Evolutionary conservation across 1,140 invertebrate genomes (phyloP), one percentile per base, ranked within the genome.

Genomic region (Argopecten irradians): DNA sequence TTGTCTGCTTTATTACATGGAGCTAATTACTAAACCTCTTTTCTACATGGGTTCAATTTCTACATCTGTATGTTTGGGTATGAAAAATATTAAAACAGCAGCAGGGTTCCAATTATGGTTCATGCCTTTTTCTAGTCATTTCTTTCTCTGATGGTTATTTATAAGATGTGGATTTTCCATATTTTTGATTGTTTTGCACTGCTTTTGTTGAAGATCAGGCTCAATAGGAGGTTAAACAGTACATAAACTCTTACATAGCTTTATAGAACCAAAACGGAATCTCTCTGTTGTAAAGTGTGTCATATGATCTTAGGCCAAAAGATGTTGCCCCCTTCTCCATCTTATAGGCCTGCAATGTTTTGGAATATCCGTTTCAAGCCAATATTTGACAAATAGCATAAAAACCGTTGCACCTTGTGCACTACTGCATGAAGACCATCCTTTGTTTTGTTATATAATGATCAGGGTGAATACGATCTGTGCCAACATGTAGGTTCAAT

Each of bases 21-120:
- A 71, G n/a, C 1, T 71, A 5, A 71, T 71, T n/a, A 16, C n/a
- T 71, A 28, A 71, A 22, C 55, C 16, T n/a, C 5, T 71, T 71
- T n/a, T 28, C n/a, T 71, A 71, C 55, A 71, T n/a, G n/a, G n/a
- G n/a, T 71, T 71, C 55, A 22, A 71, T 71, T 71, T 71, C 55
- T 71, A 71, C n/a, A n/a, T 28, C 2, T 71, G 14, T 71, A 28
- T 7, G n/a, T 19, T 28, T 71, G n/a, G 5, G 28, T 71, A 16
- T 71, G 28, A 71, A 28, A 28, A 71, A 28, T 28, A 71, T 71
- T 7, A 71, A 71, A 71, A n/a, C 22, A 71, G 28, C 55, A 5
- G 13, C 55, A 71, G 55, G 55, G 22, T 28, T 71, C 55, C 55
- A 71, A 71, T 71, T 71, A 71, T 28, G 43, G 28, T 28, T 71